These are phyloP conservation scores for Peromyscus attwateri DNA, from an alignment of 2,797 vertebrate genomes.

Conservation along the genomic window DNA sequence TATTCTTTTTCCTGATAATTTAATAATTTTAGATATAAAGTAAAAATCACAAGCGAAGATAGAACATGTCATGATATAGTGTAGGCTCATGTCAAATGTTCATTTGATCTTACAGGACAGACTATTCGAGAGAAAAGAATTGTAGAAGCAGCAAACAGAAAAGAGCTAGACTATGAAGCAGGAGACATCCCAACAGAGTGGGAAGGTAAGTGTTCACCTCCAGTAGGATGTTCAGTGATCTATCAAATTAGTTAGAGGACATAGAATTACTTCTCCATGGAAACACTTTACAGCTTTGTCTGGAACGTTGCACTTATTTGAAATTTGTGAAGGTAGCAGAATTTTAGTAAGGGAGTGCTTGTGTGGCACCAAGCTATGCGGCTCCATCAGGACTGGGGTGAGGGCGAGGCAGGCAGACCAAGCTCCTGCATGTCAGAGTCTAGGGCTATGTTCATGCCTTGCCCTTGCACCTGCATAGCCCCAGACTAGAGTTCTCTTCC, in stretches of 20 bases:
- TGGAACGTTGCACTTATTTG: slow-evolving; percentile 48
- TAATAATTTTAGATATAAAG: slow-evolving; percentile 24
- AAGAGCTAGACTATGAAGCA: slow-evolving; percentile 90
- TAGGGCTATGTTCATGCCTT: neutral
- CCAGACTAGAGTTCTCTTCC: neutral
- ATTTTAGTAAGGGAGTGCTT: neutral
- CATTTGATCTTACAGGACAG: slow-evolving; percentile 89
- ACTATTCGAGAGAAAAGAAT: slow-evolving; percentile 92
- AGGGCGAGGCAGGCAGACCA: neutral
- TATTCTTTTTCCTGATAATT: slow-evolving; percentile 36
- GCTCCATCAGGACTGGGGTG: neutral
- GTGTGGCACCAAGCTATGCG: neutral
- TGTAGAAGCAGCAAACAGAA: slow-evolving; percentile 90
- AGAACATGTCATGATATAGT: neutral
- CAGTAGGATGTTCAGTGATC: slow-evolving; percentile 8
- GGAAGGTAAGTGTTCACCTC: slow-evolving; percentile 93
- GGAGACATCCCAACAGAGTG: slow-evolving; percentile 95
- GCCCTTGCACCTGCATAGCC: neutral
- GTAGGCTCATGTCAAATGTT: slow-evolving; percentile 61
- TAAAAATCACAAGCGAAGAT: slow-evolving; percentile 17
- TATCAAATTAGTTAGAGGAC: neutral
- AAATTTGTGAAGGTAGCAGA: slow-evolving; percentile 44
- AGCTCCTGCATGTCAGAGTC: neutral
- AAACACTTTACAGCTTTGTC: slow-evolving; percentile 3
- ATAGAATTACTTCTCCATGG: slow-evolving; percentile 33